These are phyloP conservation scores for Chinchilla lanigera DNA, from an alignment of 2,113 vertebrate species.

Conservation along the genomic window DNA sequence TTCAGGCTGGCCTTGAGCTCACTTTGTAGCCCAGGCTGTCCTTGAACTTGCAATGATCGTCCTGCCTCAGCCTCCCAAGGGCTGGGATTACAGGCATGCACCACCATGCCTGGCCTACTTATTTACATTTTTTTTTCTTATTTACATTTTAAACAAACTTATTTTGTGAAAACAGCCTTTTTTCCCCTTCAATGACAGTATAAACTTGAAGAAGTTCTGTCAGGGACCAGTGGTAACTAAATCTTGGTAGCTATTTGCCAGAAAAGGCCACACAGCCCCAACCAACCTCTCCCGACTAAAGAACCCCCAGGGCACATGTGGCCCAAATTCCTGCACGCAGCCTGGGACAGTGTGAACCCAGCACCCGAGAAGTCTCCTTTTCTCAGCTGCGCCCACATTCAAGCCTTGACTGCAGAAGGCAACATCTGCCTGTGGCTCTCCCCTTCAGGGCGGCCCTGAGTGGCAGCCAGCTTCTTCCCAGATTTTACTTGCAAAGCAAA, in stretches of 20 bases:
- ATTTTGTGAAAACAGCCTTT: neutral
- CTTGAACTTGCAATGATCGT: neutral
- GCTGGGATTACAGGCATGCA: neutral
- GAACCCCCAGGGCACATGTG: neutral
- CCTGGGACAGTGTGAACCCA: neutral
- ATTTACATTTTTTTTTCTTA: neutral
- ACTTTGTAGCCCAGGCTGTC: neutral
- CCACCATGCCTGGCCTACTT: neutral
- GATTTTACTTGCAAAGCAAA: constrained; percentile 48
- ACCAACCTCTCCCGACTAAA: neutral
- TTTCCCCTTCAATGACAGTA: neutral
- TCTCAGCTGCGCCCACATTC: neutral
- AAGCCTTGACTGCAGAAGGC: neutral
- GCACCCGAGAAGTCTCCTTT: neutral
- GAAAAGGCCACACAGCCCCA: neutral
- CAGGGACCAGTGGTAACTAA: neutral
- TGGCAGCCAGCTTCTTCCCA: neutral
- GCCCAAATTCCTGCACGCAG: neutral
- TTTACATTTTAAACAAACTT: neutral
- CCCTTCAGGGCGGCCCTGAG: neutral
- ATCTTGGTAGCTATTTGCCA: neutral
- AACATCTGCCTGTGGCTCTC: neutral
- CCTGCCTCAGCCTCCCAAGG: neutral
- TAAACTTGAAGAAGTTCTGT: neutral
- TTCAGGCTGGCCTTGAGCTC: neutral